Evolutionary conservation across 2,797 vertebrate genomes (phyloP).

Genomic region (Microctenopoma stevenorrisi): DNA sequence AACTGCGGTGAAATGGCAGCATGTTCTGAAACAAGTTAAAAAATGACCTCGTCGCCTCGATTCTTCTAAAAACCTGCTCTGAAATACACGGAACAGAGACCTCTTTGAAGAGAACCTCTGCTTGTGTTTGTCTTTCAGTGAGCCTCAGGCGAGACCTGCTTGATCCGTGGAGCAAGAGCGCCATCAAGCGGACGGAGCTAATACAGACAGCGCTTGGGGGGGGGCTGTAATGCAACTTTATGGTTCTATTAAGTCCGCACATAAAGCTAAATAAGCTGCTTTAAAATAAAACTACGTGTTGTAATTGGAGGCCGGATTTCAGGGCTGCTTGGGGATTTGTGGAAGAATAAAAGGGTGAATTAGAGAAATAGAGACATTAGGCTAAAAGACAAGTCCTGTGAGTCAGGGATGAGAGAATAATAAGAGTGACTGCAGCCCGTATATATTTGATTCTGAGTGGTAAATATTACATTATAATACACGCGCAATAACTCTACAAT

Average conservation of each 20-base stretch:
- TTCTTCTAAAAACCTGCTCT: conserved; percentile 11
- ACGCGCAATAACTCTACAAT: too few species aligned
- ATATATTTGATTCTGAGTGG: background rate
- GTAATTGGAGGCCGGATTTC: conserved; percentile 37
- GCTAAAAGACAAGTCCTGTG: background rate
- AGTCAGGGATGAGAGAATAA: background rate
- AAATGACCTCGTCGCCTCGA: conserved; percentile 11
- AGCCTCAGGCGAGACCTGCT: background rate
- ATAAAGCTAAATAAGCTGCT: conserved; percentile 62
- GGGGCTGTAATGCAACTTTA: conserved; percentile 32
- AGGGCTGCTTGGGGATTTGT: conserved; percentile 39
- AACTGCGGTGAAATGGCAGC: conserved; percentile 2
- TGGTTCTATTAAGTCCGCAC: conserved; percentile 67
- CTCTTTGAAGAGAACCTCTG: background rate
- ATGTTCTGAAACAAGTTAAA: conserved; percentile 21
- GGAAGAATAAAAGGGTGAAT: background rate
- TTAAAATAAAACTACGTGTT: conserved; percentile 59
- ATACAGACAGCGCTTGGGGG: conserved; percentile 1
- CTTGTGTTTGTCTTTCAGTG: background rate
- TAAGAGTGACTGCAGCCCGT: background rate
- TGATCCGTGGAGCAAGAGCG: conserved; percentile 86
- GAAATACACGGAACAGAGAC: conserved; percentile 1
- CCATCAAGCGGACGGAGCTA: conserved; percentile 85
- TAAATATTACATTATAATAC: too few species aligned
- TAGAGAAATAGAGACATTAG: conserved; percentile 1